A percentile compares a stretch with the other conserved stretches of the same genome.
Conservation (phyloP, 2,888 invertebrate species). For the Leistus spinibarbis region DNA sequence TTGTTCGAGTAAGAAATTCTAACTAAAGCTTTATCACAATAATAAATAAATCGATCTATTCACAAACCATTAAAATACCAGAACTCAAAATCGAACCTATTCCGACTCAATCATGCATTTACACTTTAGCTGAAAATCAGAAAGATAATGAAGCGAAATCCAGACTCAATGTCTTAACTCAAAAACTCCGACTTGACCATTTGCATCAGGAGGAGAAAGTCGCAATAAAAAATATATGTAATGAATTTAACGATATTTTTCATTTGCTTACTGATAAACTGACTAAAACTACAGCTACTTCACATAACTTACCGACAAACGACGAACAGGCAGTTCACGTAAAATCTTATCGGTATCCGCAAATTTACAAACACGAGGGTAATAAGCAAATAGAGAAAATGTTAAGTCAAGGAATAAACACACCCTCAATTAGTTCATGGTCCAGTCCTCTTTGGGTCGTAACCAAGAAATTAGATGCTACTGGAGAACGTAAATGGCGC, state of each 20-base stretch:
- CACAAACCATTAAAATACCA: neutral
- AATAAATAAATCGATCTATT: neutral
- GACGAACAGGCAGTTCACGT: neutral
- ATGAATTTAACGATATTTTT: slow-evolving; percentile 4
- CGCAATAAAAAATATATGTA: neutral
- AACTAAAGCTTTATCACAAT: neutral
- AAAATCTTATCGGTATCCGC: neutral
- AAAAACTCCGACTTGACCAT: neutral
- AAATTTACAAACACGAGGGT: neutral
- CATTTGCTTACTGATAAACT: slow-evolving; percentile 5
- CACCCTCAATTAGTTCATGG: slow-evolving; percentile 27
- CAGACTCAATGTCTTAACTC: neutral
- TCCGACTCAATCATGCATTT: neutral
- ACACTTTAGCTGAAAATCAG: neutral
- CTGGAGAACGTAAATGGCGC: slow-evolving; percentile 40
- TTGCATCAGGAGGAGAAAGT: neutral
- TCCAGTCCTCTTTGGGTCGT: slow-evolving; percentile 40
- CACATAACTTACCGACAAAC: neutral
- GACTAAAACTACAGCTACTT: neutral
- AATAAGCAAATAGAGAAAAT: slow-evolving; percentile 18
- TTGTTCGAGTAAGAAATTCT: neutral
- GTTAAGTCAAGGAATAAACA: slow-evolving; percentile 31
- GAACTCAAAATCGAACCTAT: neutral
- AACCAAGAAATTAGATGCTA: slow-evolving; percentile 40
- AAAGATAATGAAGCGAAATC: neutral